phyloP scores from a whole-genome alignment of 2,113 vertebrate species.

The Meriones unguiculatus region DNA sequence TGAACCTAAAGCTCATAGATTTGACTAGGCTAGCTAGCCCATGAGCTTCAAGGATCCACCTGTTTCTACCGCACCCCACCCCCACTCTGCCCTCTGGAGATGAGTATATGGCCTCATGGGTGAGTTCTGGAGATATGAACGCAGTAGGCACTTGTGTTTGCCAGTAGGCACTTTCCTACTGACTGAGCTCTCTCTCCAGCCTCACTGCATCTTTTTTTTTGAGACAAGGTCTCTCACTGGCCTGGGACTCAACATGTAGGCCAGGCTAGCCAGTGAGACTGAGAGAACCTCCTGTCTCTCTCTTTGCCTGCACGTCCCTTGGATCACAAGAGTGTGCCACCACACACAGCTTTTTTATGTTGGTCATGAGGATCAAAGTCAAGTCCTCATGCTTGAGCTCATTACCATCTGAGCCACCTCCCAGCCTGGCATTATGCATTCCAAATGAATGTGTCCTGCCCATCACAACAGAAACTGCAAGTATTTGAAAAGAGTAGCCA shows the following conservation, averaged over 20 bases:
- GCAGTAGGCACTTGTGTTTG: neutral
- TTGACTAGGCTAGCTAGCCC: neutral
- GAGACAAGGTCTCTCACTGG: neutral
- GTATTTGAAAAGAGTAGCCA: neutral
- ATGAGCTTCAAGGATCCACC: neutral
- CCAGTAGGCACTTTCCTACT: neutral
- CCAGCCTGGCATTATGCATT: neutral
- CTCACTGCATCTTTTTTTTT: neutral
- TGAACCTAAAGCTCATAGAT: neutral
- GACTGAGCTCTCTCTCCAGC: neutral
- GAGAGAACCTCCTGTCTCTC: neutral
- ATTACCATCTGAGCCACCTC: neutral
- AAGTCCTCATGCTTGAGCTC: neutral
- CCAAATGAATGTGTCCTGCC: neutral
- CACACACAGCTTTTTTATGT: neutral
- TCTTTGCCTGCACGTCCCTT: neutral
- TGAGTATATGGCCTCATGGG: neutral
- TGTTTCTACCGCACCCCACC: neutral
- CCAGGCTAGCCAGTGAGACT: neutral
- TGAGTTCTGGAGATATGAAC: neutral
- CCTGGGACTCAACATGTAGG: neutral
- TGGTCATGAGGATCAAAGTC: neutral
- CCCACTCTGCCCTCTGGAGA: no score
- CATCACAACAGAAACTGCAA: neutral
- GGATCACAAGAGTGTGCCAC: neutral